These are phyloP conservation scores for Colletes collaris DNA, from an alignment of 2,888 invertebrate genomes.

Conservation along the genomic window DNA sequence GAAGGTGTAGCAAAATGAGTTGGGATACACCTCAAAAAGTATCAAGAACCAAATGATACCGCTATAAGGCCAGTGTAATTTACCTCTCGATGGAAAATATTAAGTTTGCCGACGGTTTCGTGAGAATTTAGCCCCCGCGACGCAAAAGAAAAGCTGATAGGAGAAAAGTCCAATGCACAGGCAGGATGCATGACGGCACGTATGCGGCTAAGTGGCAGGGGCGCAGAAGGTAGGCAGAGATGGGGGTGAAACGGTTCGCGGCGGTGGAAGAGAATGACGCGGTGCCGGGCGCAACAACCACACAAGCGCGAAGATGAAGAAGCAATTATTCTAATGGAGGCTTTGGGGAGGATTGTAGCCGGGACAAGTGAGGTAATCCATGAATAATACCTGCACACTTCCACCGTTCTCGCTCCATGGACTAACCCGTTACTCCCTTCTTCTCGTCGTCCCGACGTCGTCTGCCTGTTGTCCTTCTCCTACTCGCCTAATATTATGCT, in stretches of 20 bases:
- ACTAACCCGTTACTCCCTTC: conserved; percentile 22
- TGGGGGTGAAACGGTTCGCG: conserved; percentile 32
- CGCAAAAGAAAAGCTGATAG: conserved; percentile 2
- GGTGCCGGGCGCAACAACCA: conserved; percentile 62
- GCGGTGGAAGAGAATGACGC: conserved; percentile 56
- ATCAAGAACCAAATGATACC: too few relatives aligned
- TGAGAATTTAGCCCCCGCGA: neutral
- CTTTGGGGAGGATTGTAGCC: conserved; percentile 79
- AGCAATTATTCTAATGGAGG: conserved; percentile 83
- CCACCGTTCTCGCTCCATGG: conserved; percentile 46
- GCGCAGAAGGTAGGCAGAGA: neutral
- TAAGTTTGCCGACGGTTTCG: too few relatives aligned
- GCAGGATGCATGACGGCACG: conserved; percentile 5
- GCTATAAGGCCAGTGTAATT: too few relatives aligned
- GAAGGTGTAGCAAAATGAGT: too few relatives aligned
- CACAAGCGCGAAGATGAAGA: conserved; percentile 81
- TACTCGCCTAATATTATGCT: conserved; percentile 78
- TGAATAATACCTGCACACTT: conserved; percentile 78
- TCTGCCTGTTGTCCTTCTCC: conserved; percentile 59
- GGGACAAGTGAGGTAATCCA: conserved; percentile 82
- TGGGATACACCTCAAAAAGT: too few relatives aligned
- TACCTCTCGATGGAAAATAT: too few relatives aligned
- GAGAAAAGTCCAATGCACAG: conserved; percentile 13
- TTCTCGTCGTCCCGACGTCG: conserved; percentile 53
- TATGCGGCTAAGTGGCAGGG: conserved; percentile 20